phyloP scores from a whole-genome alignment of 2,888 invertebrate genomes.

The Drosophila planitibia region DNA sequence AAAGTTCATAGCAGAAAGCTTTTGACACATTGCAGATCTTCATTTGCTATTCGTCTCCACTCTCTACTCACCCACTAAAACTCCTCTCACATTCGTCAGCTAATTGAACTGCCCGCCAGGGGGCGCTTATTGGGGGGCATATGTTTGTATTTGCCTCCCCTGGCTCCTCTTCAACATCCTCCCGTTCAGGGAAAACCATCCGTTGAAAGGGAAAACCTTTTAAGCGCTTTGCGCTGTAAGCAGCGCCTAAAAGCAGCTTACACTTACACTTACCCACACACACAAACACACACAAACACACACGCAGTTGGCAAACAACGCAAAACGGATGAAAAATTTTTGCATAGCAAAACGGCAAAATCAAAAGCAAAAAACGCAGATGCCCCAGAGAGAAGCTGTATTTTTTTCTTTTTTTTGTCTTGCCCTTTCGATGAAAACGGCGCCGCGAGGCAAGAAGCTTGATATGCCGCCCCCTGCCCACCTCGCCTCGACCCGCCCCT shows the following conservation, averaged over 20 bases:
- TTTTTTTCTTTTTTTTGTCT: constrained; percentile 15
- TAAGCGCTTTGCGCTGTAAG: constrained; percentile 75
- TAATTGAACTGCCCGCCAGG: constrained; percentile 52
- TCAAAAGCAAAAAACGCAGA: constrained; percentile 28
- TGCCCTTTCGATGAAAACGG: constrained; percentile 32
- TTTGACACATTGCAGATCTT: constrained; percentile 3
- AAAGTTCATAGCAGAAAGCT: background rate
- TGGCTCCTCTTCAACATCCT: background rate
- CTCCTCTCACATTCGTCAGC: constrained; percentile 9
- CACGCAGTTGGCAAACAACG: constrained; percentile 45
- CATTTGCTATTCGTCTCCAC: background rate
- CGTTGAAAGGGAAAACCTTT: constrained; percentile 63
- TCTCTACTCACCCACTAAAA: too few species aligned
- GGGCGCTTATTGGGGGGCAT: constrained; percentile 31
- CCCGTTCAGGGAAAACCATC: background rate
- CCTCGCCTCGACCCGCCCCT: background rate
- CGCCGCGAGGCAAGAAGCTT: constrained; percentile 31
- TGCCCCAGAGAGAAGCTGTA: constrained; percentile 53
- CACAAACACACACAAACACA: constrained; percentile 9
- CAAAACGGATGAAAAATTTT: constrained; percentile 41
- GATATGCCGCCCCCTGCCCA: background rate
- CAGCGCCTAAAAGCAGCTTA: constrained; percentile 76
- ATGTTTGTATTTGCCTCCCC: constrained; percentile 24
- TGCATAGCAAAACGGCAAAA: constrained; percentile 46
- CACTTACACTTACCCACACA: constrained; percentile 45